Base-by-base conservation (phyloP, 2,797 vertebrate genomes). In the Bryconaethiops microstoma region DNA sequence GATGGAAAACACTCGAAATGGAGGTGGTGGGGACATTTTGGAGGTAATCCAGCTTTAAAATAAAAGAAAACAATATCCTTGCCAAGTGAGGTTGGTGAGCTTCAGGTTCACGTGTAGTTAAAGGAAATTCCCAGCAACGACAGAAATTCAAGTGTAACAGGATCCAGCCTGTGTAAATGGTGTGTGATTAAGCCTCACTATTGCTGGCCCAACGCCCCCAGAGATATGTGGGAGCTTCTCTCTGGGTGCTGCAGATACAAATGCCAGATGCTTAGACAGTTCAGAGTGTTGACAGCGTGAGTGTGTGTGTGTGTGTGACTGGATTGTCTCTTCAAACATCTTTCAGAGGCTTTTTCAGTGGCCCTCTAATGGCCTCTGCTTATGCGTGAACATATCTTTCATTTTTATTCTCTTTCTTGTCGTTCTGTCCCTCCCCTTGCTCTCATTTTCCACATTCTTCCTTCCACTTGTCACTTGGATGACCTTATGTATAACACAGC, bases 381-480 rank as follows among this genome's bases (percentile, higher is more conserved):
- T 74, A 42, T 52, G 59, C 63, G 50, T 52, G 25, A 68, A 21
- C 16, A 19, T 52, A 17, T 50, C 17, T 17, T 71, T 17, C 40
- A 9, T 29, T 60, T 63, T 23, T 3, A 7, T 16, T 71, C 7
- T 10, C 55, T 21, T 54, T 52, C 57, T 54, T 23, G 14, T 52
- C 45, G 50, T 74, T 64, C 39, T 52, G 62, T 80, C 40, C 54
- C 23, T 35, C 29, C n/a, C 29, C 21, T 52, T 60, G 54, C 16
- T 60, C 21, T 40, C 64, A 42, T 62, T 82, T 50, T 17, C 7
- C 52, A 14, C 62, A 74, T 45, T 59, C 62, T 77, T 64, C 73
- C 39, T 63, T 23, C 6, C 50, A 45, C 42, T 76, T 79, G 59
- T 76, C 59, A 59, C 65, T 82, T 79, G 71, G 72, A 78, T 82